Evolutionary conservation across 2,797 vertebrate genomes (phyloP).

Genomic region (Neostethus bicornis): DNA sequence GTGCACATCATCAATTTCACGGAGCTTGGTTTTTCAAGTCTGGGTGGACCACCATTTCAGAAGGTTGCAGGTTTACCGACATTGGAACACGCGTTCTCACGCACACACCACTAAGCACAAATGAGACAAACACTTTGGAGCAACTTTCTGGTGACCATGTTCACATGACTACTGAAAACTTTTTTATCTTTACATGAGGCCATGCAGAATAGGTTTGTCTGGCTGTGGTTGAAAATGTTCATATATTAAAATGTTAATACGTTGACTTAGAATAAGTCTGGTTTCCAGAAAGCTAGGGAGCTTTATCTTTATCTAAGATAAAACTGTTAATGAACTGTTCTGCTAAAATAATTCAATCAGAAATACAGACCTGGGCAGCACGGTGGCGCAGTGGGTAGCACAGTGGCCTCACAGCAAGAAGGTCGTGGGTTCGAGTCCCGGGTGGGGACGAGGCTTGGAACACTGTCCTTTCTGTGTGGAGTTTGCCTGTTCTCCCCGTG

Average conservation of each 20-base stretch:
- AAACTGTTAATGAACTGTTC: constrained; percentile 49
- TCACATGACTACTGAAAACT: constrained; percentile 62
- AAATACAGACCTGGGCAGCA: background rate
- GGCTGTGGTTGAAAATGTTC: constrained; percentile 55
- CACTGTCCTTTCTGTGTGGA: too few relatives aligned
- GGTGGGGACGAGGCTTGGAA: too few relatives aligned
- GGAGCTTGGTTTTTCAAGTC: constrained; percentile 72
- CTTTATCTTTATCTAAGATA: constrained; percentile 49
- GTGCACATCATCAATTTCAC: constrained; percentile 75
- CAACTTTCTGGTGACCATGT: constrained; percentile 61
- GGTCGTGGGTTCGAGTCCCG: too few relatives aligned
- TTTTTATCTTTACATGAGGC: constrained; percentile 64
- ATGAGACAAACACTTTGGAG: constrained; percentile 68
- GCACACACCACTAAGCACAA: constrained; percentile 59
- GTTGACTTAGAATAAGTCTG: constrained; percentile 36
- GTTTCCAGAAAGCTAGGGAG: constrained; percentile 40
- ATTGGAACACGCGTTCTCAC: constrained; percentile 47
- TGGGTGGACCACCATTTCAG: constrained; percentile 68
- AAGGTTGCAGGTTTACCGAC: constrained; percentile 62
- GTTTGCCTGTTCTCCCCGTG: too few relatives aligned
- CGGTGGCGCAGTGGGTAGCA: too few relatives aligned
- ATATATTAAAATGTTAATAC: constrained; percentile 36
- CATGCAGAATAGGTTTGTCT: constrained; percentile 40
- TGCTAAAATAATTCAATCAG: constrained; percentile 15
- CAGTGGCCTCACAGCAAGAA: too few relatives aligned